Conservation (phyloP, 2,797 vertebrate species). For the Malacoctenus gilli region DNA sequence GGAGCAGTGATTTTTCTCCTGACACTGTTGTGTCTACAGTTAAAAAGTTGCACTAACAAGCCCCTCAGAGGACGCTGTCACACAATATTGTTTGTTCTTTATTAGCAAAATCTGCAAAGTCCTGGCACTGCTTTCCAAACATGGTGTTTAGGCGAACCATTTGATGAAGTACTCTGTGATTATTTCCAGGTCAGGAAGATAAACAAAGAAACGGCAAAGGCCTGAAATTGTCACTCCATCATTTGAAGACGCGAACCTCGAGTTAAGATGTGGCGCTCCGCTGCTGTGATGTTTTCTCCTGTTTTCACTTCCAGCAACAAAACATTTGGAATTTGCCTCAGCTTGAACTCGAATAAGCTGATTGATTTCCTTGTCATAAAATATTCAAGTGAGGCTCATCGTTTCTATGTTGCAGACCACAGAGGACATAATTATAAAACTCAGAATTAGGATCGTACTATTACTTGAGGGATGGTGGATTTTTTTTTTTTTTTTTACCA, state of each 20-base stretch:
- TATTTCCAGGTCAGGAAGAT: too few relatives aligned
- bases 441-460: neutral
- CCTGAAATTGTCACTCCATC: too few relatives aligned
- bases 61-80: conserved; percentile 16
- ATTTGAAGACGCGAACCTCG: too few relatives aligned
- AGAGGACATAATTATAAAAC: neutral
- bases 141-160: too few relatives aligned
- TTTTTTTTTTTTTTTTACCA: too few relatives aligned
- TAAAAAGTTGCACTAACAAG: conserved; percentile 16
- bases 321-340: neutral
- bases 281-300: neutral
- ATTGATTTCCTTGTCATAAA: neutral
- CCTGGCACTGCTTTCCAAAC: too few relatives aligned
- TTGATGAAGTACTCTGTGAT: too few relatives aligned
- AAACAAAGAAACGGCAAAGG: too few relatives aligned
- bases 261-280: too few relatives aligned
- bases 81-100: too few relatives aligned
- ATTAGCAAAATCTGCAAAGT: too few relatives aligned
- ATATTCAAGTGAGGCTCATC: neutral
- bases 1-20: conserved; percentile 2
- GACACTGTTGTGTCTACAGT: conserved; percentile 1
- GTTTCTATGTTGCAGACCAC: neutral
- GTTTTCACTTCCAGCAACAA: neutral
- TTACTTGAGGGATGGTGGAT: neutral
- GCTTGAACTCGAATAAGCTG: neutral